These are phyloP conservation scores for Periparus ater DNA, from an alignment of 2,797 vertebrate species.

Conservation along the genomic window DNA sequence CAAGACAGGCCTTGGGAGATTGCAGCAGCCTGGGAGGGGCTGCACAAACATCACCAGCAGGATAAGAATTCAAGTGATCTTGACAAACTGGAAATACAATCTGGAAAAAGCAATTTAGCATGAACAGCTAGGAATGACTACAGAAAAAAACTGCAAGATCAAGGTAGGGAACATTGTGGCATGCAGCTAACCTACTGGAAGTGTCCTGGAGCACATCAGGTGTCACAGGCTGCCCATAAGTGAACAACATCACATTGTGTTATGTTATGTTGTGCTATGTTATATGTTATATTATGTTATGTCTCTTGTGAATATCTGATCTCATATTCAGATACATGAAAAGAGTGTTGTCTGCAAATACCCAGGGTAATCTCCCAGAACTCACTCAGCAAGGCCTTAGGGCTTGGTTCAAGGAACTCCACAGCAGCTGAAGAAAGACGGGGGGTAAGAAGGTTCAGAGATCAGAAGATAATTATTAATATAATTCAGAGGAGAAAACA, in stretches of 20 bases:
- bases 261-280: too few species aligned
- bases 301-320: neutral
- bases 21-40: conserved; percentile 26
- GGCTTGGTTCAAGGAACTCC: neutral
- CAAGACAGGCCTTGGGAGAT: neutral
- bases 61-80: neutral
- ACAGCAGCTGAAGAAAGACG: neutral
- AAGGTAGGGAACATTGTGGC: neutral
- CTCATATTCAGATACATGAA: neutral
- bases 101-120: neutral
- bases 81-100: conserved; percentile 50
- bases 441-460: neutral
- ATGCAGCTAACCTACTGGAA: neutral
- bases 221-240: neutral
- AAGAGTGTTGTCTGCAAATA: neutral
- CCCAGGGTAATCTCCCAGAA: neutral
- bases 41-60: neutral
- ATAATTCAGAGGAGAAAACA: neutral
- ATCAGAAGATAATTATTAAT: neutral
- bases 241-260: neutral
- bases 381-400: neutral
- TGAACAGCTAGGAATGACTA: neutral
- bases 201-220: neutral
- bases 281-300: neutral
- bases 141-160: neutral